Evolutionary conservation across 2,797 vertebrate species (phyloP), one percentile per base, ranked within the genome.

Genomic region (Hydrolagus colliei): DNA sequence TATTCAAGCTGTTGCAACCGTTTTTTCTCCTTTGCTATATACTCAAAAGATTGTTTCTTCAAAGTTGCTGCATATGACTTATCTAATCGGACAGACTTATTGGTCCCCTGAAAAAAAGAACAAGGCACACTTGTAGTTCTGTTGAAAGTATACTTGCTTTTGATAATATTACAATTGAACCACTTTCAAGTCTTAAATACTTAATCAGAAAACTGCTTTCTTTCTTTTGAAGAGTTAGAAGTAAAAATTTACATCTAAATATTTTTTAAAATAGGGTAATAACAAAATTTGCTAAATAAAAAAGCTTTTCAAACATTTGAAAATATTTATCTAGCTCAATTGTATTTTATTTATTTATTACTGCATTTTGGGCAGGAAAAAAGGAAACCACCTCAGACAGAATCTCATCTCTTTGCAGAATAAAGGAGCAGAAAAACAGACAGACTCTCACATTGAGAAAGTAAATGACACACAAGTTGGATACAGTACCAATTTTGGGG

Each of bases 1-100:
- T 96, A 95, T 88, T 99, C 96, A 4, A 99, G 92, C 88, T 96
- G 96, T 91, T 99, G 98, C 86, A 99, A 92, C 0, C 95, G 92
- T 89, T 95, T 95, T 90, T 99, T 99, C 92, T 95, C 94, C 86
- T 96, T 94, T 62, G 95, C 96, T 20, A 97, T 98, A 86, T 97
- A 91, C 89, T 98, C 96, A 0, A 95, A 94, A 63, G 96, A 96
- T 92, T 97, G 96, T 0, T 92, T 94, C 89, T 95, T 96, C 0
- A 95, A 93, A 87, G 92, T 93, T 82, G 90, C 91, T 9, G 91
- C 87, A 35, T 91, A 90, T 2, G 92, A 91, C 7, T 73, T 88
- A 7, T 96, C 96, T 86, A 95, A 16, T 85, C 95, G 95, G 87
- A 94, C 93, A 86, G 95, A 90, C 92, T 98, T 98, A 85, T 86